Base-by-base conservation (phyloP, 1,140 invertebrate genomes). In the Ctenoplectra terminalis region DNA sequence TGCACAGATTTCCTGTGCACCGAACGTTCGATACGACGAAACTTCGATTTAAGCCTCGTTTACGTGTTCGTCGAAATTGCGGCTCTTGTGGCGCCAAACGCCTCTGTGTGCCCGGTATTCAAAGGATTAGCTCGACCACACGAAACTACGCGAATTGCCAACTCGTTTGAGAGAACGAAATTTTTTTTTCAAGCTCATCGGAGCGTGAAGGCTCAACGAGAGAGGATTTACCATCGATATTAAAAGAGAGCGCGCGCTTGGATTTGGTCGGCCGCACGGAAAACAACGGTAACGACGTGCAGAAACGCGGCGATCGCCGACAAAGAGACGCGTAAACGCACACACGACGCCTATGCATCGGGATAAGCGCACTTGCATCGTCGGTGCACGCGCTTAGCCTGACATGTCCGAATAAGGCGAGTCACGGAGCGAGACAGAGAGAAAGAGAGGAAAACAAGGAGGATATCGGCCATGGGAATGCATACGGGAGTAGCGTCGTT, bases 341-440 rank as follows among this genome's bases (percentile, higher is more conserved):
- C 52, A 46, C 26, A 48, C 40, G 54, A 34, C 63, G 64, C 64
- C n/a, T 70, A 75, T 46, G 72, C 77, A 52, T 56, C 11, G n/a
- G 63, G 56, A 56, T 34, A 60, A 48, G 56, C 73, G 73, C 85
- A 69, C 75, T 85, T 82, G 70, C 69, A 79, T 48, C 69, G 58
- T 43, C 37, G 50, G 29, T 64, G 63, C 63, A 31, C 83, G 40
- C 60, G 64, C 26, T 64, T 58, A 23, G 31, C n/a, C 37, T 74
- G 81, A 83, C 84, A 81, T 88, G 78, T 64, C 87, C 88, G 70
- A 88, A 90, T 89, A 90, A 86, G 88, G 88, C 40, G 67, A 83
- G 64, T 70, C 31, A 54, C 29, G 46, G n/a, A 40, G 58, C 43
- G 58, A 48, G 72, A 72, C 48, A 72, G 81, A 73, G 84, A 78